A percentile compares a stretch with the other conserved stretches of the same genome.
Conservation (phyloP, 2,113 vertebrate species). For the Pyxicephalus adspersus region DNA sequence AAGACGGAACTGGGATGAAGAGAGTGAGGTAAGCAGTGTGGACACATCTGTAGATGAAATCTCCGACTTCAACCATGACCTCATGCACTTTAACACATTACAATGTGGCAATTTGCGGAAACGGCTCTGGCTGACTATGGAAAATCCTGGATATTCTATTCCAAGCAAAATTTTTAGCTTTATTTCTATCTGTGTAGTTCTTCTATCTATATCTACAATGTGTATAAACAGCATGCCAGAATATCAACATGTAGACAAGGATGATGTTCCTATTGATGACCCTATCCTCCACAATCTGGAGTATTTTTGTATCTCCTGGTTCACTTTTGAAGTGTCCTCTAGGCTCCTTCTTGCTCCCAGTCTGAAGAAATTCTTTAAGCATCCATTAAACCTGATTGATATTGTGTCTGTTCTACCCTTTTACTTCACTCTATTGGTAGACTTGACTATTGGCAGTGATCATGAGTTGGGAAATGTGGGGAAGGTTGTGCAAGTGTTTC, state of each 20-base stretch:
- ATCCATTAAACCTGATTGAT: constrained; percentile 94
- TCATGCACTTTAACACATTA: constrained; percentile 82
- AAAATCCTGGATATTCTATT: constrained; percentile 96
- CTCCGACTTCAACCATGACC: constrained; percentile 90
- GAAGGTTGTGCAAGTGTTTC: constrained; percentile 91
- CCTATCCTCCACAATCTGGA: constrained; percentile 83
- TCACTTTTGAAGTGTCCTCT: constrained; percentile 92
- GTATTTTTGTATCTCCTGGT: constrained; percentile 96
- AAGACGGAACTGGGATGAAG: constrained; percentile 90
- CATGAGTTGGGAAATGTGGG: constrained; percentile 84
- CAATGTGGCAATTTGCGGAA: constrained; percentile 83
- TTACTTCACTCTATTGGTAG: constrained; percentile 89
- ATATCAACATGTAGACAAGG: constrained; percentile 84
- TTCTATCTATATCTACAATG: constrained; percentile 90
- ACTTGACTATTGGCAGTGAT: constrained; percentile 75
- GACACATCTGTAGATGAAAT: constrained; percentile 93
- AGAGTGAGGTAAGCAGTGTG: constrained; percentile 93
- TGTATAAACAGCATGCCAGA: constrained; percentile 96
- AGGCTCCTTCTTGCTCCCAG: constrained; percentile 91
- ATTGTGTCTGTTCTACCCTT: constrained; percentile 90
- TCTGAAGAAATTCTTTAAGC: constrained; percentile 88
- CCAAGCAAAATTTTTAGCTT: constrained; percentile 96
- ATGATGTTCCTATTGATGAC: constrained; percentile 76
- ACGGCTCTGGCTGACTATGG: constrained; percentile 94
- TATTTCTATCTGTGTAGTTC: constrained; percentile 89